Percentiles rank a stretch among this genome's conserved stretches.
Conservation (phyloP, 2,797 vertebrate genomes). For the Eptatretus atami region DNA sequence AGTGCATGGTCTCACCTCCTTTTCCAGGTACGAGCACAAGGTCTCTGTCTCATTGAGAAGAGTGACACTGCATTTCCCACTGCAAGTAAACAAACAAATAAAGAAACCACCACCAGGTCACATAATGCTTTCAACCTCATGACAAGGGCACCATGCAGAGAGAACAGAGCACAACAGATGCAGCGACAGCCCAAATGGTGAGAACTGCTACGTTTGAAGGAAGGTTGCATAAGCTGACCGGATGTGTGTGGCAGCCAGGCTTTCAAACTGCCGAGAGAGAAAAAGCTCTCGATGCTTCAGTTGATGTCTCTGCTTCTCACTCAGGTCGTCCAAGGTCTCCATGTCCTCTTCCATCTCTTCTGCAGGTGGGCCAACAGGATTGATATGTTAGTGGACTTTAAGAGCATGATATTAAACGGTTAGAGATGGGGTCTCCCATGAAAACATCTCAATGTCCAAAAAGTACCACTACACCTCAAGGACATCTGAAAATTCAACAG, state of each 20-base stretch:
- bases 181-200: no score
- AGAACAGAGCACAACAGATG: no score
- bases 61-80: slow-evolving; percentile 92
- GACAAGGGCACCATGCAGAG: no score
- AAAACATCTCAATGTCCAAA: no score
- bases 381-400: no score
- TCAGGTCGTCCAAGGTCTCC: slow-evolving; percentile 64
- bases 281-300: slow-evolving; percentile 73
- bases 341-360: slow-evolving; percentile 88
- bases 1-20: slow-evolving; percentile 35
- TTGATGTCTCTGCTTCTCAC: slow-evolving; percentile 81
- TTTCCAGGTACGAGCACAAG: slow-evolving; percentile 75
- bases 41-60: slow-evolving; percentile 88
- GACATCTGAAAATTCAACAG: no score
- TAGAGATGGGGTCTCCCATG: no score
- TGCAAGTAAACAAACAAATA: slow-evolving; percentile 12
- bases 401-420: no score
- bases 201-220: no score
- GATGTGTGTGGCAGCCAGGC: slow-evolving; percentile 79
- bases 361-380: slow-evolving; percentile 11
- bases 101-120: no score
- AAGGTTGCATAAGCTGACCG: slow-evolving; percentile 21
- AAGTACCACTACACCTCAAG: no score
- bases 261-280: slow-evolving; percentile 68
- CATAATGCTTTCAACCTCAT: no score